These are phyloP conservation scores for Aporophyla lueneburgensis DNA, from an alignment of 2,888 invertebrate genomes.

Conservation along the genomic window DNA sequence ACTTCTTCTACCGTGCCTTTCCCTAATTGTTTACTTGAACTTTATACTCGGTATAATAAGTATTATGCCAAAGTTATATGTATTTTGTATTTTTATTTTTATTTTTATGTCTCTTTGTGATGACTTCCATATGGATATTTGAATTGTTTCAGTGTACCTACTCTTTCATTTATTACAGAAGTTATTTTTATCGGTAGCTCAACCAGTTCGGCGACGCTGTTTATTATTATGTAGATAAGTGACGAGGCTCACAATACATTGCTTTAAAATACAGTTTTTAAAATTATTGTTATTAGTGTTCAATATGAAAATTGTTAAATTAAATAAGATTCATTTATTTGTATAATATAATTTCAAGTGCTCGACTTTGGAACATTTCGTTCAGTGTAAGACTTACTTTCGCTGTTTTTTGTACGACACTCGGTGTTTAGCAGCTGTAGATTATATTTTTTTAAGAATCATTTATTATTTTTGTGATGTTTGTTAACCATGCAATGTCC, in stretches of 20 bases:
- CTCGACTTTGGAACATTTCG: slow-evolving; percentile 35
- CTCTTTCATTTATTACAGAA: slow-evolving; percentile 32
- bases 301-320: slow-evolving; percentile 33
- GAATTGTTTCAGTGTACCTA: slow-evolving; percentile 27
- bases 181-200: slow-evolving; percentile 42
- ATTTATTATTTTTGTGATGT: slow-evolving; percentile 77
- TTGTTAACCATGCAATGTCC: slow-evolving; percentile 82
- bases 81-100: slow-evolving; percentile 34
- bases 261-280: slow-evolving; percentile 57
- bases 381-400: slow-evolving; percentile 50
- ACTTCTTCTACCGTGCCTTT: slow-evolving; percentile 55
- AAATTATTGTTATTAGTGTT: slow-evolving; percentile 54
- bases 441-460: slow-evolving; percentile 68
- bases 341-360: slow-evolving; percentile 36
- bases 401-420: slow-evolving; percentile 48
- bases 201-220: slow-evolving; percentile 32
- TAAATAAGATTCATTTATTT: slow-evolving; percentile 25
- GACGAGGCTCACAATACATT: slow-evolving; percentile 60
- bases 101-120: slow-evolving; percentile 43
- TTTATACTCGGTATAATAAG: slow-evolving; percentile 38
- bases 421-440: slow-evolving; percentile 63
- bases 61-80: slow-evolving; percentile 42
- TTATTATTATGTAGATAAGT: slow-evolving; percentile 51
- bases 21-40: slow-evolving; percentile 29
- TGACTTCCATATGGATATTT: slow-evolving; percentile 56